Conservation (phyloP, 2,888 invertebrate genomes). For the Dermolepida albohirtum region DNA sequence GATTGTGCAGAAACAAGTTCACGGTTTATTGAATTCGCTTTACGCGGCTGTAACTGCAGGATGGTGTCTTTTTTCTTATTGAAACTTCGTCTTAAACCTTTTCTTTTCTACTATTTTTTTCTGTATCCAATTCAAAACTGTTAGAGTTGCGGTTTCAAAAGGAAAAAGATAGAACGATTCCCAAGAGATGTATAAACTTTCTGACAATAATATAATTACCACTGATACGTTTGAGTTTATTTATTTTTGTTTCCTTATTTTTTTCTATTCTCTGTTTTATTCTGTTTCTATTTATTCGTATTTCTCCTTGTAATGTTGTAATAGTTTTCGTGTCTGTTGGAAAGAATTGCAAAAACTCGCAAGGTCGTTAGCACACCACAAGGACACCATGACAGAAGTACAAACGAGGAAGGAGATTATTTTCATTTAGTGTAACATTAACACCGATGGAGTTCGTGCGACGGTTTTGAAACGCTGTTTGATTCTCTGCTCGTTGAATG, state of each 20-base stretch:
- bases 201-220: slow-evolving; percentile 17
- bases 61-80: too few species aligned
- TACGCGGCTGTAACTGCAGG: not conserved
- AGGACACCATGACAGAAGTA: slow-evolving; percentile 17
- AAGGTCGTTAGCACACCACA: slow-evolving; percentile 36
- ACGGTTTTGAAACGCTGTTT: not conserved
- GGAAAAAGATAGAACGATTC: not conserved
- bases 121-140: not conserved
- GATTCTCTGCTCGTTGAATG: not conserved
- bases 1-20: slow-evolving; percentile 25
- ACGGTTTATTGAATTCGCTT: slow-evolving; percentile 20
- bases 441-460: not conserved
- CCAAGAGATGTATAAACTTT: slow-evolving; percentile 6
- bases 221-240: slow-evolving; percentile 4
- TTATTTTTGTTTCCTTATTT: not conserved
- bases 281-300: too few species aligned
- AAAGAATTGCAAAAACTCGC: slow-evolving; percentile 26
- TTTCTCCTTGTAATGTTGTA: too few species aligned
- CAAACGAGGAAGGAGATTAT: slow-evolving; percentile 15
- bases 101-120: too few species aligned
- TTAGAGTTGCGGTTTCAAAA: slow-evolving; percentile 13
- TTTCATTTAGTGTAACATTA: slow-evolving; percentile 9
- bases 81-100: too few species aligned
- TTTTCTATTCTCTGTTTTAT: too few species aligned
- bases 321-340: slow-evolving; percentile 5